Base-by-base conservation (phyloP, 2,113 vertebrate genomes). In the Anoplopoma fimbria region DNA sequence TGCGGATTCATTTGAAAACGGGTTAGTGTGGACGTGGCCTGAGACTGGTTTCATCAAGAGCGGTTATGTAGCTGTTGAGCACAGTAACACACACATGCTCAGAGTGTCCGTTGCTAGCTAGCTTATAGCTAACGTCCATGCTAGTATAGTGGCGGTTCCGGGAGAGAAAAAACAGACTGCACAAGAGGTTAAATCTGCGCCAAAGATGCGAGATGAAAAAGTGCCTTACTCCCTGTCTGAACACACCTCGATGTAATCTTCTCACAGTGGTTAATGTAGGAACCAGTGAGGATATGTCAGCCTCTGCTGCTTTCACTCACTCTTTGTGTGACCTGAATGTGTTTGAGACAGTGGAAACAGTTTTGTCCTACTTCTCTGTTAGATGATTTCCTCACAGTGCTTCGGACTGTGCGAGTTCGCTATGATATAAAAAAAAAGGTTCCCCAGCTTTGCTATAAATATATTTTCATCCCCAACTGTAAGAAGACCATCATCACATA, bases 371-470 rank as follows among this genome's bases (percentile, higher is more conserved):
- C 19, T 33, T 60, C 57, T 4, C 65, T 9, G 42, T 60, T 34
- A 38, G 27, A 72, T 2, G 42, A 12, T 34, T 42, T 68, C 61
- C 75, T 70, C 72, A 7, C 61, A 33, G 51, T 14, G 1, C 23
- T 47, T 29, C 17, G 33, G 21, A n/a, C 27, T 21, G 57, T 31
- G 10, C n/a, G 25, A 58, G 19, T 75, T 75, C 71, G 21, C 62
- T 19, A 0, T 40, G 27, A 17, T 77, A 15, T 42, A 68, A 67
- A 77, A 70, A 79, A 63, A 82, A 70, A 68, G 19, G 15, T 53
- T 70, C 31, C 67, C 25, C 19, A n/a, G 58, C 69, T 83, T 63
- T 51, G 23, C 78, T 75, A 47, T 76, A 90, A 84, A 79, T 67
- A 34, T 45, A 76, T 79, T 57, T 73, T 42, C 51, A 53, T 77